Conservation (phyloP, 2,797 vertebrate genomes). For the Cirrhinus molitorella region DNA sequence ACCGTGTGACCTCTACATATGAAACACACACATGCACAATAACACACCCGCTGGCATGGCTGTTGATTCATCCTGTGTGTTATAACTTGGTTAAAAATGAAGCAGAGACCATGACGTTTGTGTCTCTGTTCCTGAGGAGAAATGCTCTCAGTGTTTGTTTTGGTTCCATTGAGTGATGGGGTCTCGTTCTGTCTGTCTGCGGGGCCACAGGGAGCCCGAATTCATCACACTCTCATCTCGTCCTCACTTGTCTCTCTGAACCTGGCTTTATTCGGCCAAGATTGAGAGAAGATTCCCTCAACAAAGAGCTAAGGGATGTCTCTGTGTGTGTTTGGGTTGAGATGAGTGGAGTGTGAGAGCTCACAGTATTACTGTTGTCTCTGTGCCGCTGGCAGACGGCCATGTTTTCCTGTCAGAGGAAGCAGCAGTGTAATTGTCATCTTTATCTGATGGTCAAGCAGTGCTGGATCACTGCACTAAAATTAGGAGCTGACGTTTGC, state of each 20-base stretch:
- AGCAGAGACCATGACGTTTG: background rate
- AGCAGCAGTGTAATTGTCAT: conserved; percentile 3
- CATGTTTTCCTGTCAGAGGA: conserved; percentile 43
- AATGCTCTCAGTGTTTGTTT: conserved; percentile 9
- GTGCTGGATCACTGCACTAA: conserved; percentile 19
- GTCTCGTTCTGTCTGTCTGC: conserved; percentile 21
- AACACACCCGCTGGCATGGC: background rate
- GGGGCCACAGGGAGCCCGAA: conserved; percentile 3
- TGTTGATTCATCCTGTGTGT: background rate
- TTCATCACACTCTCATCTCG: conserved; percentile 48
- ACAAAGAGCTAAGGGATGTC: background rate
- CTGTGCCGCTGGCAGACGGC: conserved; percentile 51
- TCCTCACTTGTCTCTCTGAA: background rate
- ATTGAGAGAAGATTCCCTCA: conserved; percentile 20
- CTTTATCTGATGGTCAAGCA: conserved; percentile 56
- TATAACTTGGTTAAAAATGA: background rate
- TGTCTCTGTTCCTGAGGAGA: background rate
- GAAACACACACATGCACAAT: conserved; percentile 9
- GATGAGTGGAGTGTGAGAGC: conserved; percentile 15
- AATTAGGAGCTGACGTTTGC: background rate
- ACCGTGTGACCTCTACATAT: background rate
- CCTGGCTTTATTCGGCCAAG: background rate
- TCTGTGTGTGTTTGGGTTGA: conserved; percentile 24
- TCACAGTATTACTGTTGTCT: conserved; percentile 44
- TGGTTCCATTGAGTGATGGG: background rate